phyloP scores from a whole-genome alignment of 2,888 invertebrate species.

The Caenorhabditis doughertyi region DNA sequence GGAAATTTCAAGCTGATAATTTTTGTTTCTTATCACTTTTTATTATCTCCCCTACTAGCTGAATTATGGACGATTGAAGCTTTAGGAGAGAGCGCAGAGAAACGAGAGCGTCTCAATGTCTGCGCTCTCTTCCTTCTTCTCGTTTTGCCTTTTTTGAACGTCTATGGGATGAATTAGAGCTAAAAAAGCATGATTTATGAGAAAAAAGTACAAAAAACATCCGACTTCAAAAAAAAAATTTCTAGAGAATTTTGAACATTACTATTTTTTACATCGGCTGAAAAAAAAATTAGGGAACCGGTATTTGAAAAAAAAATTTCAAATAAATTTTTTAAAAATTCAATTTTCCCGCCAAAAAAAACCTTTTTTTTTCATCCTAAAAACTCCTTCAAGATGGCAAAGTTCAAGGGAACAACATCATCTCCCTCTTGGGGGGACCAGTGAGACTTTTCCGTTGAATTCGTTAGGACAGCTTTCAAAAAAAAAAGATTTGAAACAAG shows the following conservation, averaged over 20 bases:
- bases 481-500: not conserved
- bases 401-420: too few relatives aligned
- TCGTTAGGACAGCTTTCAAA: slow-evolving; percentile 46
- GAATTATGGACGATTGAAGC: not conserved
- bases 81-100: not conserved
- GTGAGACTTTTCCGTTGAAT: slow-evolving; percentile 45
- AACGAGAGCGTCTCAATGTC: too few relatives aligned
- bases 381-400: too few relatives aligned
- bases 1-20: not conserved
- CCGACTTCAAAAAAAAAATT: not conserved
- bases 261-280: too few relatives aligned
- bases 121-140: not conserved
- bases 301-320: too few relatives aligned
- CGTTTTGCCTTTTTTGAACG: too few relatives aligned
- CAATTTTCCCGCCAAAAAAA: too few relatives aligned
- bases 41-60: not conserved
- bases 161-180: not conserved
- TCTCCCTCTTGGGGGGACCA: not conserved
- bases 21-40: not conserved
- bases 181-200: not conserved
- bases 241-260: not conserved
- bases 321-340: too few relatives aligned
- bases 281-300: too few relatives aligned
- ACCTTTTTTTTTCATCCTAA: too few relatives aligned
- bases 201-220: too few relatives aligned